Percentiles rank a stretch among this genome's conserved stretches.
phyloP scores from a whole-genome alignment of 2,797 vertebrate species.

The Ctenopoma multispine region DNA sequence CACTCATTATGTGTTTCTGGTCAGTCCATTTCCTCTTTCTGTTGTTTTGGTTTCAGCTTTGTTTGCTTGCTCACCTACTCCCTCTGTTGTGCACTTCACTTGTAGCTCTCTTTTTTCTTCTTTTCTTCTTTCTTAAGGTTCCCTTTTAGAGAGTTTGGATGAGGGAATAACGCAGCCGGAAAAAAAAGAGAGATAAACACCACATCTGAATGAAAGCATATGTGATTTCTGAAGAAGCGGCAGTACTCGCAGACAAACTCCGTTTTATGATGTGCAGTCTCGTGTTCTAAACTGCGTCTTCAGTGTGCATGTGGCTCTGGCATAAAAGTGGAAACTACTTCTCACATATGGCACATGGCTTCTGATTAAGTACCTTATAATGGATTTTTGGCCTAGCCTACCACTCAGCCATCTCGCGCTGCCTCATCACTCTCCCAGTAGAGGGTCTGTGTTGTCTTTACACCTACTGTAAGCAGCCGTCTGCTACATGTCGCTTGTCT shows the following conservation, averaged over 20 bases:
- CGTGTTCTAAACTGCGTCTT: neutral
- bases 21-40: neutral
- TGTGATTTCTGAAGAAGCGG: neutral
- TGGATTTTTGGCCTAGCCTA: constrained; percentile 6
- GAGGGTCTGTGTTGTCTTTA: constrained; percentile 13
- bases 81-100: neutral
- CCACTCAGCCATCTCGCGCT: constrained; percentile 6
- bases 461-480: neutral
- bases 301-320: neutral
- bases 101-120: neutral
- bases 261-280: too few species aligned
- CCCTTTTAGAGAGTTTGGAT: neutral
- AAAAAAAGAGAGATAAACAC: neutral
- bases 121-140: neutral
- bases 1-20: neutral
- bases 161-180: neutral
- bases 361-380: constrained; percentile 13
- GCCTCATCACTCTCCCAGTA: constrained; percentile 5
- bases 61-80: neutral
- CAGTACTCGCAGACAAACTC: too few species aligned
- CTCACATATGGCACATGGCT: constrained; percentile 3
- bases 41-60: neutral
- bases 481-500: neutral
- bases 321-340: neutral
- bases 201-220: neutral